Base-by-base conservation (phyloP, 2,888 invertebrate species). In the Metallyticus violacea region DNA sequence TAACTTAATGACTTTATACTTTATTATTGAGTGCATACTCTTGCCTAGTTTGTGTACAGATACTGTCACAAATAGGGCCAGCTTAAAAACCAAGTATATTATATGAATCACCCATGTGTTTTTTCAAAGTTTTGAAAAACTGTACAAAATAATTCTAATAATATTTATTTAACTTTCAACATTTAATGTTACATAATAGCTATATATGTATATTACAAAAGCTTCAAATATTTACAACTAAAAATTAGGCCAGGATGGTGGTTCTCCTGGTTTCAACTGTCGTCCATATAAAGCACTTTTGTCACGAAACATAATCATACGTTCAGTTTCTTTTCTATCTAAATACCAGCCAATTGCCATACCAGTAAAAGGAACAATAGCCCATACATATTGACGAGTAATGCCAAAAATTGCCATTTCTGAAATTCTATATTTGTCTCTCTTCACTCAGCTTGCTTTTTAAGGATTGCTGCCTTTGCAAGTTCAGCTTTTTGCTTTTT, bases 231-330 rank as follows among this genome's bases (percentile, higher is more conserved):
- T 79, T 79, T 79, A 27, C 26, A 79, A 79, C 27, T 79, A 9
- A 4, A 79, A 76, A 93, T 90, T 94, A 78, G 95, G 95, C 97
- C 97, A 97, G 15, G 96, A 94, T 86, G 97, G 97, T 89, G 93
- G 90, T 88, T 95, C 95, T 7, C 95, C 96, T 88, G 94, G 93
- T 89, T 94, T 94, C 1, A 94, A 92, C 78, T 91, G 92, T 87
- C 95, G 93, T 27, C 96, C 96, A 90, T 95, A 97, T 77, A 97
- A 92, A 83, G 95, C 94, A 90, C 97, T 97, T 91, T 96, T 97
- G 90, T 97, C 97, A 87, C 97, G 93, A 91, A 95, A 97, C 89
- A 91, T 92, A 0, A 93, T 93, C 94, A 97, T 94, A 86, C 97
- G 93, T 87, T 95, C 93, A 0, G 95, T 95, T 92, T 97, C 97